Conservation (phyloP, 2,113 vertebrate genomes). For the Pelmatolapia mariae region DNA sequence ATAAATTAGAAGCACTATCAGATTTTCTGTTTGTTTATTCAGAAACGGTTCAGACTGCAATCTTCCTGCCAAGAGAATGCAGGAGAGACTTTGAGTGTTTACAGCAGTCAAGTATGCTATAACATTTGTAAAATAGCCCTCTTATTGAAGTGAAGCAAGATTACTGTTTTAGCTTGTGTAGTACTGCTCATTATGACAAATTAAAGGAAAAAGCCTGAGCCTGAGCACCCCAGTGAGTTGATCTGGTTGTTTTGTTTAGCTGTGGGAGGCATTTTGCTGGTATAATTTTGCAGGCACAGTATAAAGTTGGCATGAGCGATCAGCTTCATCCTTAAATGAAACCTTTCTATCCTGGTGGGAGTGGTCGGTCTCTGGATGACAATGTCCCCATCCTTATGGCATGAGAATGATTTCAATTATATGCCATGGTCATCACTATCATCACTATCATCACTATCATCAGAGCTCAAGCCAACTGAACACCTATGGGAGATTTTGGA, state of each 20-base stretch:
- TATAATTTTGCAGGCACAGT: neutral
- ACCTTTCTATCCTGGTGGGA: neutral
- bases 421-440: neutral
- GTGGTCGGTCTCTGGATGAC: neutral
- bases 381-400: neutral
- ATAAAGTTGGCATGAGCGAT: neutral
- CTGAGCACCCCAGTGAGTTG: neutral
- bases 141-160: neutral
- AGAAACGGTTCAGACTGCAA: slow-evolving; percentile 9
- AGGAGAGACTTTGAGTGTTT: slow-evolving; percentile 2
- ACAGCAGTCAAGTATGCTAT: neutral
- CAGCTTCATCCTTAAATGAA: neutral
- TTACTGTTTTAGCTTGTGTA: neutral
- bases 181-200: neutral
- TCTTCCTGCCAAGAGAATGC: slow-evolving; percentile 6
- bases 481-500: neutral
- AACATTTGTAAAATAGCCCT: neutral
- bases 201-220: neutral
- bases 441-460: neutral
- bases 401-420: neutral
- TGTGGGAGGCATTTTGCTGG: neutral
- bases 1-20: slow-evolving; percentile 41
- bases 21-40: slow-evolving; percentile 38
- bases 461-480: neutral
- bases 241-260: neutral